Conservation (phyloP, 1,140 invertebrate species). For the Bursaphelenchus mucronatus region DNA sequence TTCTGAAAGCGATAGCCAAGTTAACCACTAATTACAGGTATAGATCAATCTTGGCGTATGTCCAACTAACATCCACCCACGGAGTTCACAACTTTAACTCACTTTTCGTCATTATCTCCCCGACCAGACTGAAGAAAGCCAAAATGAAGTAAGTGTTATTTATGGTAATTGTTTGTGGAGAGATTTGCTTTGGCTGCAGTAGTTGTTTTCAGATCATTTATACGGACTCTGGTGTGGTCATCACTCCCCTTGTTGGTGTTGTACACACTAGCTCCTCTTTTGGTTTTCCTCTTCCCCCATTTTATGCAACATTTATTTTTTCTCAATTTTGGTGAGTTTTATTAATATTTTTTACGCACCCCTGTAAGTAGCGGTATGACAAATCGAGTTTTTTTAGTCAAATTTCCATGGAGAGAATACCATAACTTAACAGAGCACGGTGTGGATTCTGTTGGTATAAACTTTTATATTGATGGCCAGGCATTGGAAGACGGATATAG, state of each 20-base stretch:
- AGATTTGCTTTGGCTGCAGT: too few species aligned
- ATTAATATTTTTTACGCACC: not conserved
- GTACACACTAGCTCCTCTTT: constrained; percentile 38
- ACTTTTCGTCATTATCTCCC: too few species aligned
- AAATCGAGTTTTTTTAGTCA: constrained; percentile 32
- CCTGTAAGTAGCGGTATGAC: not conserved
- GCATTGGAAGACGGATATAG: constrained; percentile 7
- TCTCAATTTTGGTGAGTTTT: constrained; percentile 52
- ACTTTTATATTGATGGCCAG: constrained; percentile 68
- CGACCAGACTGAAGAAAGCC: too few species aligned
- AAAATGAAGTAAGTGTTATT: too few species aligned
- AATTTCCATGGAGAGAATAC: constrained; percentile 60
- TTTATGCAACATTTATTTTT: constrained; percentile 55
- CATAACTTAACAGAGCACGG: constrained; percentile 56
- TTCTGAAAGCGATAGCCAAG: too few species aligned
- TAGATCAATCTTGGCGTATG: too few species aligned
- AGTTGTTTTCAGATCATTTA: too few species aligned
- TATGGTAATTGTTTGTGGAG: too few species aligned
- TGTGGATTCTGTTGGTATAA: constrained; percentile 61
- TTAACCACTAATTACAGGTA: too few species aligned
- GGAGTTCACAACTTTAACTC: too few species aligned
- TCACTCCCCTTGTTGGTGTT: constrained; percentile 33
- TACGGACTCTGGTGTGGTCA: too few species aligned
- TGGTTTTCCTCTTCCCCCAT: constrained; percentile 46
- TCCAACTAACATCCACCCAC: too few species aligned